phyloP scores from a whole-genome alignment of 2,113 vertebrate genomes.

The Dicrurus megarhynchus region DNA sequence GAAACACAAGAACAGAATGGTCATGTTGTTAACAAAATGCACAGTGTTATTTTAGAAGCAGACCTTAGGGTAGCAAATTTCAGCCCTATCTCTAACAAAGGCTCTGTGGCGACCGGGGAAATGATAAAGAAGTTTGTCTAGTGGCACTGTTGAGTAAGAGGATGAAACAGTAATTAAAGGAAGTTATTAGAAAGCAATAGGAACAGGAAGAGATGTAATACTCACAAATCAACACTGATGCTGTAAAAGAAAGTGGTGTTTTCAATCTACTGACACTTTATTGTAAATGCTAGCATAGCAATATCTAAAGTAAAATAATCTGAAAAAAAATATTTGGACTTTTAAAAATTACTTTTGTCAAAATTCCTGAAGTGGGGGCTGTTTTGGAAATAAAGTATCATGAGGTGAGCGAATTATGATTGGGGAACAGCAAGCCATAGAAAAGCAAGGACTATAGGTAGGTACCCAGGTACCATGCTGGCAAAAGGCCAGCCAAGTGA shows the following conservation, averaged over 20 bases:
- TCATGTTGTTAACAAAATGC: neutral
- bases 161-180: neutral
- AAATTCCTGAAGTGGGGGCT: neutral
- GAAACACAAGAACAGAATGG: neutral
- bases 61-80: neutral
- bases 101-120: neutral
- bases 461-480: neutral
- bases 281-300: neutral
- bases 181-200: neutral
- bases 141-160: neutral
- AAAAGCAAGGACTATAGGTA: neutral
- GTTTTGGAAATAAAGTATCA: neutral
- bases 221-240: neutral
- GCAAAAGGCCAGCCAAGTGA: neutral
- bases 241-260: neutral
- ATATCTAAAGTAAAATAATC: neutral
- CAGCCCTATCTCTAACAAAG: neutral
- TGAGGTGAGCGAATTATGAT: neutral
- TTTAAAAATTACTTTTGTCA: neutral
- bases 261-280: neutral
- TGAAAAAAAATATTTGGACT: neutral
- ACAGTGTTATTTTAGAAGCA: neutral
- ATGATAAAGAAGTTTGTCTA: neutral
- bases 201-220: neutral
- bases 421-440: neutral